phyloP scores from a whole-genome alignment of 2,113 vertebrate species.

The Corvus hawaiiensis region DNA sequence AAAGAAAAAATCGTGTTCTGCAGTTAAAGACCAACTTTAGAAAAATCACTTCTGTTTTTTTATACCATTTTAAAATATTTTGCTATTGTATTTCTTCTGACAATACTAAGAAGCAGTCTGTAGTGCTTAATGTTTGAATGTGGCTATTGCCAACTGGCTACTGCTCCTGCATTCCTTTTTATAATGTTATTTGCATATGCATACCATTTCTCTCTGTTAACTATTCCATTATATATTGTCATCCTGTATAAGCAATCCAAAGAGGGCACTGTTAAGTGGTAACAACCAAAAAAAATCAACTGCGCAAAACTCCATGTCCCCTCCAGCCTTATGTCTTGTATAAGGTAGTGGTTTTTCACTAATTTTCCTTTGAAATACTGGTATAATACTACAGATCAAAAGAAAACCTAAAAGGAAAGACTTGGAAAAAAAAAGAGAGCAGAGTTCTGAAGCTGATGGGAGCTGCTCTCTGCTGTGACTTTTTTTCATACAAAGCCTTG shows the following conservation, averaged over 20 bases:
- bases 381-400: neutral
- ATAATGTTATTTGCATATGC: neutral
- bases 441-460: neutral
- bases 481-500: neutral
- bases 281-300: neutral
- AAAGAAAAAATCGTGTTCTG: neutral
- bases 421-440: neutral
- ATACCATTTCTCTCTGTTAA: neutral
- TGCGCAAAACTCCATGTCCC: neutral
- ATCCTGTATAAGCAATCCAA: neutral
- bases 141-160: neutral
- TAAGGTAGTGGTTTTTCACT: neutral
- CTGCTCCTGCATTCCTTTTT: neutral
- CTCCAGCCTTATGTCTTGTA: neutral
- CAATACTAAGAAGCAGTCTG: neutral
- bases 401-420: neutral
- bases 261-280: neutral
- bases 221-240: neutral
- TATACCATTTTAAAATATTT: neutral
- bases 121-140: neutral
- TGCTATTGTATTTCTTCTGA: neutral
- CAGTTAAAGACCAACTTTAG: neutral
- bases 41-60: rapidly evolving
- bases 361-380: neutral
- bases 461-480: rapidly evolving